Conservation (phyloP, 1,140 invertebrate species). For the Pollicipes pollicipes region DNA sequence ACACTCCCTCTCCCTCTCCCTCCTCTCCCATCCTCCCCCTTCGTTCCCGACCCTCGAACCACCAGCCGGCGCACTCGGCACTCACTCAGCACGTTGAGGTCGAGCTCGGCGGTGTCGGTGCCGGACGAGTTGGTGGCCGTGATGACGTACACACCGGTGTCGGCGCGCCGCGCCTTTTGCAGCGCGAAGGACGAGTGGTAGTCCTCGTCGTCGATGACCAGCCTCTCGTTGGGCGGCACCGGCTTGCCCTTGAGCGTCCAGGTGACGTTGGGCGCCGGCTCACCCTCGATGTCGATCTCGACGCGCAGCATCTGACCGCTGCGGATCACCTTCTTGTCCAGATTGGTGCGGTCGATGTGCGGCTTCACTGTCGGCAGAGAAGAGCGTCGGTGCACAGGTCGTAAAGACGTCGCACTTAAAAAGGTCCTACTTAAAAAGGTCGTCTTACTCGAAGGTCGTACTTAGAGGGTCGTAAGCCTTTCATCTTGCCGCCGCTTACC, state of each 20-base stretch:
- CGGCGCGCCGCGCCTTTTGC: slow-evolving; percentile 56
- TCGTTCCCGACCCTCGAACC: not conserved
- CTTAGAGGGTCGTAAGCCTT: no score
- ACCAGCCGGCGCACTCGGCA: no score
- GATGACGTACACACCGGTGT: slow-evolving; percentile 71
- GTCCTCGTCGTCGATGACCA: slow-evolving; percentile 75
- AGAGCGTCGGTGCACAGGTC: no score
- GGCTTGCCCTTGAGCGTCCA: slow-evolving; percentile 60
- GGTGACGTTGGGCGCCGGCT: slow-evolving; percentile 61
- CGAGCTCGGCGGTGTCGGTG: slow-evolving; percentile 79
- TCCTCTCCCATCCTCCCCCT: not conserved
- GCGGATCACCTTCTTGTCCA: slow-evolving; percentile 67
- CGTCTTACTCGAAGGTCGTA: no score
- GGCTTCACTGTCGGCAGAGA: slow-evolving; percentile 46
- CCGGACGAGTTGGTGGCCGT: slow-evolving; percentile 86
- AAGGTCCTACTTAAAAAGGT: no score
- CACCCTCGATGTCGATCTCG: slow-evolving; percentile 76
- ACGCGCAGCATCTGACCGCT: slow-evolving; percentile 68
- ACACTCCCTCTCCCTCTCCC: no score
- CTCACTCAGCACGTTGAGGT: slow-evolving; percentile 69
- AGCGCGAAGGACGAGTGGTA: slow-evolving; percentile 81
- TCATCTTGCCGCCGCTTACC: no score
- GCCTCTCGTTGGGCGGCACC: slow-evolving; percentile 23
- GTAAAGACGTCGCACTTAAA: no score
- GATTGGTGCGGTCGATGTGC: slow-evolving; percentile 80